phyloP scores from a whole-genome alignment of 1,140 invertebrate species.

The Megalonaias nervosa region DNA sequence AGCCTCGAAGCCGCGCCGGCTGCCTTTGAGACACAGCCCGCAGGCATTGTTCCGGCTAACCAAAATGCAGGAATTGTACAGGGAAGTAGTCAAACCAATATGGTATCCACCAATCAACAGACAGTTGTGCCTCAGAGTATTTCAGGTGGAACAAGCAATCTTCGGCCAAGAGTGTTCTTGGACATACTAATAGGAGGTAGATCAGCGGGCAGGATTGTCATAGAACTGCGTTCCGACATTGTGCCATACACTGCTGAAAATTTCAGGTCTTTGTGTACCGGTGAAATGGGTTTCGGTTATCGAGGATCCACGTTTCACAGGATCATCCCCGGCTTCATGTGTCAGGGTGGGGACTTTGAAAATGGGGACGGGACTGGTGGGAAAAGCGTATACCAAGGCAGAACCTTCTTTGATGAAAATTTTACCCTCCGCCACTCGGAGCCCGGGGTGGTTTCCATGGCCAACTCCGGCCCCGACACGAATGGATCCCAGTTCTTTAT shows the following conservation, averaged over 20 bases:
- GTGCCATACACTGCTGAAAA: slow-evolving; percentile 75
- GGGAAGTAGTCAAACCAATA: too few relatives aligned
- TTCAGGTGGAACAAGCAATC: too few relatives aligned
- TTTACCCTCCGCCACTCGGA: slow-evolving; percentile 94
- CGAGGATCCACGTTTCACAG: slow-evolving; percentile 80
- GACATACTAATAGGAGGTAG: slow-evolving; percentile 23
- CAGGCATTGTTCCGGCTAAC: too few relatives aligned
- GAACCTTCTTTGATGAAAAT: slow-evolving; percentile 97
- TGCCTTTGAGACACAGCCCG: too few relatives aligned
- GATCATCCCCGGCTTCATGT: slow-evolving; percentile 73
- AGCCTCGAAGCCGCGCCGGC: too few relatives aligned
- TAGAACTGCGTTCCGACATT: slow-evolving; percentile 61
- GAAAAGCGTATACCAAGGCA: slow-evolving; percentile 91
- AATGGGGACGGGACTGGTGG: slow-evolving; percentile 77
- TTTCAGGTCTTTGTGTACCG: slow-evolving; percentile 92
- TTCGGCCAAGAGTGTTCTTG: slow-evolving; percentile 18
- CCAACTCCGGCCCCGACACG: slow-evolving; percentile 58
- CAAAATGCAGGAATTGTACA: too few relatives aligned
- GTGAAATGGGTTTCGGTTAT: slow-evolving; percentile 82
- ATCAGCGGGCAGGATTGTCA: slow-evolving; percentile 23
- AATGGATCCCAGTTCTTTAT: slow-evolving; percentile 72
- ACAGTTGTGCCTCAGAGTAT: too few relatives aligned
- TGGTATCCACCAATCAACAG: too few relatives aligned
- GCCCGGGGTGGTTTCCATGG: slow-evolving; percentile 75
- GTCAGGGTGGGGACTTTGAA: slow-evolving; percentile 91